A percentile compares a stretch with the other conserved stretches of the same genome.
phyloP scores from a whole-genome alignment of 2,797 vertebrate species.

The Graptemys geographica region DNA sequence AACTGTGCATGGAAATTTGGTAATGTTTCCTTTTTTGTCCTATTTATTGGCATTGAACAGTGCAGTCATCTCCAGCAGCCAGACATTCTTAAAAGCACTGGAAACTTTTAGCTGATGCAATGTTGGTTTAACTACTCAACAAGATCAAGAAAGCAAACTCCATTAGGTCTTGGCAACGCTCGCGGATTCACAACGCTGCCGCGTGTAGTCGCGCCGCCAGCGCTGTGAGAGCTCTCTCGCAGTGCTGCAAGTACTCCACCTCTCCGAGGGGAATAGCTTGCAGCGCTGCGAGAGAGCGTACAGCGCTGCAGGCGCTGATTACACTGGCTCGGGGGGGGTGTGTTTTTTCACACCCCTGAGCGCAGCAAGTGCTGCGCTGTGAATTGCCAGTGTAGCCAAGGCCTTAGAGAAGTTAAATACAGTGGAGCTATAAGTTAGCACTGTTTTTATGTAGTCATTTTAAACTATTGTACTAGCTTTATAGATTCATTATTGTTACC shows the following conservation, averaged over 20 bases:
- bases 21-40: background rate
- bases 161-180: background rate
- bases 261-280: too few relatives aligned
- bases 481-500: background rate
- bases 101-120: background rate
- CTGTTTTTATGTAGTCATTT: accelerated
- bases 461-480: background rate
- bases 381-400: too few relatives aligned
- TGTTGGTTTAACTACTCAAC: background rate
- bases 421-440: accelerated
- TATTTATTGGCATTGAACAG: background rate
- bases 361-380: too few relatives aligned
- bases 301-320: too few relatives aligned
- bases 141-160: background rate
- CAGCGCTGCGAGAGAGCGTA: too few relatives aligned
- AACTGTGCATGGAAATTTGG: background rate
- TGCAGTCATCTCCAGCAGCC: background rate
- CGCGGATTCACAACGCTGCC: too few relatives aligned
- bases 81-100: background rate
- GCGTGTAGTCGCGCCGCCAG: too few relatives aligned
- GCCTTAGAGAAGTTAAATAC: background rate
- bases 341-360: too few relatives aligned
- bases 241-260: too few relatives aligned
- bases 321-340: too few relatives aligned
- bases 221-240: too few relatives aligned